phyloP scores from a whole-genome alignment of 2,113 vertebrate genomes.

The Oryzias celebensis region DNA sequence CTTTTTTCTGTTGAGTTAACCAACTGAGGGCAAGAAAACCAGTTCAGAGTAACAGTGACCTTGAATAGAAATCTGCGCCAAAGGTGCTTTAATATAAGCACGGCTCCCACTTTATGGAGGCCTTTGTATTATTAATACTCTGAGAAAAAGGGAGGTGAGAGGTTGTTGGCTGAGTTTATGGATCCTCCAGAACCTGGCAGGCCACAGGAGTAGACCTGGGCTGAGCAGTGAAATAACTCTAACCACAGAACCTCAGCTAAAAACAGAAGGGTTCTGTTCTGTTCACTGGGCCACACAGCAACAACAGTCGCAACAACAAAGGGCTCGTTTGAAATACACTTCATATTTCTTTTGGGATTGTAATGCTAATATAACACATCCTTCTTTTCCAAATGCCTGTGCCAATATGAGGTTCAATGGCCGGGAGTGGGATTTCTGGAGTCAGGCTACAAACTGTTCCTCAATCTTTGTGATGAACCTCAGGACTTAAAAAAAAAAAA shows the following conservation, averaged over 20 bases:
- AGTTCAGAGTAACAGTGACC: slow-evolving; percentile 62
- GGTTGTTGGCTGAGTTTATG: slow-evolving; percentile 48
- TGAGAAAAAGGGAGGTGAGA: slow-evolving; percentile 61
- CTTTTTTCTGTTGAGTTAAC: slow-evolving; percentile 30
- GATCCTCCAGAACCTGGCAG: slow-evolving; percentile 33
- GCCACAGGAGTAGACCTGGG: slow-evolving; percentile 23
- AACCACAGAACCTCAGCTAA: slow-evolving; percentile 47
- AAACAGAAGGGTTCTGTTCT: slow-evolving; percentile 35
- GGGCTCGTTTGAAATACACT: slow-evolving; percentile 45
- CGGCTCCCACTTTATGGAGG: slow-evolving; percentile 50
- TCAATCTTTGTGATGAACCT: slow-evolving; percentile 39
- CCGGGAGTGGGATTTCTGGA: slow-evolving; percentile 38
- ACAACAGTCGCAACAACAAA: slow-evolving; percentile 53
- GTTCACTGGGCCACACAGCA: slow-evolving; percentile 60
- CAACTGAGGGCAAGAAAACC: slow-evolving; percentile 33
- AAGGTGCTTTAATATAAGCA: slow-evolving; percentile 64
- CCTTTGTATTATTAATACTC: slow-evolving; percentile 72
- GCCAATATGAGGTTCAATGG: slow-evolving; percentile 35
- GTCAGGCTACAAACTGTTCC: slow-evolving; percentile 44
- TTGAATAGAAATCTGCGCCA: slow-evolving; percentile 51
- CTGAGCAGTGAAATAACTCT: slow-evolving; percentile 50
- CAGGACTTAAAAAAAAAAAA: slow-evolving; percentile 17
- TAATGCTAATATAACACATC: slow-evolving; percentile 49
- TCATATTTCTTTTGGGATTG: slow-evolving; percentile 43
- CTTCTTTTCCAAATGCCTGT: slow-evolving; percentile 37